Conservation (phyloP, 1,140 invertebrate genomes). For the Apocrypta bakeri region DNA sequence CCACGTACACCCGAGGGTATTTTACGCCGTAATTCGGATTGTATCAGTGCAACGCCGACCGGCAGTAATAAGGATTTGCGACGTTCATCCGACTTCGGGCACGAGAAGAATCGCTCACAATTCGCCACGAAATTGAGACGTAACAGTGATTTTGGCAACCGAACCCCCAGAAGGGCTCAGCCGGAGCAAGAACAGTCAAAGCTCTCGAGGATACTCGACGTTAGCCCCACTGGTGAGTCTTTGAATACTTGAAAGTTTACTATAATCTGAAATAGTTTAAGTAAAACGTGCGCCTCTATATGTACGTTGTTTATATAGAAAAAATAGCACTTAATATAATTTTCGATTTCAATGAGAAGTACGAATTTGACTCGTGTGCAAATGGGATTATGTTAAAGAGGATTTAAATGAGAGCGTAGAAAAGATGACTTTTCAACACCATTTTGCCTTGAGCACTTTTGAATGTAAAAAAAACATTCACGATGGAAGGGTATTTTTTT, state of each 20-base stretch:
- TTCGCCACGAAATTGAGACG: conserved; percentile 68
- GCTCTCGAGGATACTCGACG: conserved; percentile 64
- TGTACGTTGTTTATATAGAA: no score
- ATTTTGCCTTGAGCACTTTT: not conserved
- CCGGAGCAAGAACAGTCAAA: conserved; percentile 56
- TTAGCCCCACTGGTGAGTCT: conserved; percentile 62
- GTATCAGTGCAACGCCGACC: conserved; percentile 60
- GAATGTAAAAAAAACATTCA: not conserved
- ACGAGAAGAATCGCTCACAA: conserved; percentile 69
- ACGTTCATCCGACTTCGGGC: conserved; percentile 68
- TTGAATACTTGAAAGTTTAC: no score
- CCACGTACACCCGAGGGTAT: conserved; percentile 55
- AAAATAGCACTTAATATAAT: not conserved
- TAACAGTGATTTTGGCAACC: conserved; percentile 69
- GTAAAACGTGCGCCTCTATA: no score
- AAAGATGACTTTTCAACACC: not conserved
- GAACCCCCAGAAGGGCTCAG: conserved; percentile 63
- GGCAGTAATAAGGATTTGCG: conserved; percentile 64
- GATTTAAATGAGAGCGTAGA: not conserved
- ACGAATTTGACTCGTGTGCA: not conserved
- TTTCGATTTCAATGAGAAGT: not conserved
- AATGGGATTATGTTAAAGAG: not conserved
- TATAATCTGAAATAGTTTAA: no score
- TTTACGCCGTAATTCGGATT: conserved; percentile 65
- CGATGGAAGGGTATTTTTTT: not conserved